Evolutionary conservation across 1,140 invertebrate species (phyloP), one percentile per base, ranked within the genome.

Genomic region (Cryptotermes secundus): DNA sequence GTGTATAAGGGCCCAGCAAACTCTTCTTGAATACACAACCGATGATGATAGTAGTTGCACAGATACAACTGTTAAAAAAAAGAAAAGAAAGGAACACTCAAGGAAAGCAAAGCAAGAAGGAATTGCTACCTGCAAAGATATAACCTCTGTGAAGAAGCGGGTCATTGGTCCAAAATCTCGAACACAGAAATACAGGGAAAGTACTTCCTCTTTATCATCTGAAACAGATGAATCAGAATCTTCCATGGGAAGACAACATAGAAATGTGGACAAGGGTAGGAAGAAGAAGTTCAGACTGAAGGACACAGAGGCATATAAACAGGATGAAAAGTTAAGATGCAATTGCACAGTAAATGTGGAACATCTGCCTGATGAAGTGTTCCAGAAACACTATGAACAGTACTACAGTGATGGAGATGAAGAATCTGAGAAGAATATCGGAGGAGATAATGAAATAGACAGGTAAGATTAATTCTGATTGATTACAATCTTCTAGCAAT

Each of bases 381-480:
- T 72, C 59, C 59, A 31, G 59, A 72, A 72, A 31, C 6, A 72
- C 14, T 72, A 72, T 31, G 59, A 72, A 26, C 26, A n/a, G 80
- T 81, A 45, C 7, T 81, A n/a, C 35, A 38, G 34, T 45, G 53
- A 82, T 42, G 35, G 38, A 49, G 35, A 82, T 1, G n/a, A 59
- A 31, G 36, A 24, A 34, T 38, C 34, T 38, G 80, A 81, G 36
- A 49, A 81, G 81, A 26, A 38, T 2, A 10, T 16, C n/a, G 49
- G 26, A 34, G 34, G 10, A 22, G 38, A 53, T 34, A 82, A 53
- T 24, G 81, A 82, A 53, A 59, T 82, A 34, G 19, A 82, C 53
- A 82, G 81, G 81, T 82, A 34, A 82, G 81, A 49, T 24, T 42
- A 3, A 49, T 82, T 34, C 12, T 82, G 79, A 80, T 6, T 80